Base-by-base conservation (phyloP, 2,113 vertebrate species). In the Ictalurus punctatus region DNA sequence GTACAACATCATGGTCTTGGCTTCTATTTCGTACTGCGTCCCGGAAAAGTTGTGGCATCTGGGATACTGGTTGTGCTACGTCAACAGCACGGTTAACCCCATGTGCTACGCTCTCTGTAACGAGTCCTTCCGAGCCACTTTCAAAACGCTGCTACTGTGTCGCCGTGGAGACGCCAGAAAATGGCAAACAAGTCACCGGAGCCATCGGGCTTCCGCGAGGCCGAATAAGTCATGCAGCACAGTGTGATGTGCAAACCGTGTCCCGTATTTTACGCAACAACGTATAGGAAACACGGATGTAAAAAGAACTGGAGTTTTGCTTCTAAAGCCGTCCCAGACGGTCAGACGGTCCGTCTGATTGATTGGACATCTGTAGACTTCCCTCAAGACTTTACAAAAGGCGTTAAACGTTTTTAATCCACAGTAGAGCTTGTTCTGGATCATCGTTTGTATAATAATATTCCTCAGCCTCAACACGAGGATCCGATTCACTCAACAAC, bases 1-100 rank as follows among this genome's bases (percentile, higher is more conserved):
- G 0, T 97, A 97, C 91, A 97, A 97, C 93, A 96, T 97, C 93
- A 96, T 97, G 95, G 96, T 96, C 94, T 93, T 97, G 91, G 95
- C 96, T 78, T 97, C 96, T 27, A 94, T 95, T 7, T 96, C 96
- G 88, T 96, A 94, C 89, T 96, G 95, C 0, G 93, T 97, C 23
- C 96, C 96, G 0, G 93, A 92, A 30, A 94, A 92, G 59, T 92
- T 96, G 67, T 97, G 96, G 96, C 94, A 96, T 83, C 92, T 97
- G 86, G 96, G 96, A 83, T 97, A 97, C 92, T 97, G 96, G 96
- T 93, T 97, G 21, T 97, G 96, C 90, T 97, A 97, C 0, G 94
- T 97, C 86, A 97, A 97, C 92, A 97, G 96, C 92, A 97, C 96
- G 0, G 90, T 97, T 84, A 97, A 97, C 92, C 96, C 96, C 88